phyloP scores from a whole-genome alignment of 2,113 vertebrate species.

The Poicephalus gulielmi region DNA sequence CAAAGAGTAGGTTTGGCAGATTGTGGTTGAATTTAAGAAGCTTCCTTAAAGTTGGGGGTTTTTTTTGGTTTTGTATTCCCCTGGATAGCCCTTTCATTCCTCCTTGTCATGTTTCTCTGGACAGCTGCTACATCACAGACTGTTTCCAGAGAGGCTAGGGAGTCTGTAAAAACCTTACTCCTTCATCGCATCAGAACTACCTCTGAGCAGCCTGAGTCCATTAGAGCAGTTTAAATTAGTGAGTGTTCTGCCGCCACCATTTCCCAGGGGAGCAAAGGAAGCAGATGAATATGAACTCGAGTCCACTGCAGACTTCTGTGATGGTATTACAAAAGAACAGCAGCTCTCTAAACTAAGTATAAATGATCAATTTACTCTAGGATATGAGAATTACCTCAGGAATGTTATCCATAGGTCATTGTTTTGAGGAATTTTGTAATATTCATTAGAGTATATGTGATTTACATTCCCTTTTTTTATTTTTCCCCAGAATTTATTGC shows the following conservation, averaged over 20 bases:
- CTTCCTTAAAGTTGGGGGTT: rapidly evolving
- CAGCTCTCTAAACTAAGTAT: background rate
- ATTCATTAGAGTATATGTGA: background rate
- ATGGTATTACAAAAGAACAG: background rate
- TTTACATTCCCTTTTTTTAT: background rate
- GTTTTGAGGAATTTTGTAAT: background rate
- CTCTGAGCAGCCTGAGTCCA: background rate
- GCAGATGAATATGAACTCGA: background rate
- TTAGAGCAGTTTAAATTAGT: background rate
- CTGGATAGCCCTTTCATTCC: background rate
- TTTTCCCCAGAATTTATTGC: background rate
- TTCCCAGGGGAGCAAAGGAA: background rate
- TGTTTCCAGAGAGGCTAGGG: background rate
- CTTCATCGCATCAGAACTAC: background rate
- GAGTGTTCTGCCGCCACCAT: background rate
- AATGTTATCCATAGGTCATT: background rate
- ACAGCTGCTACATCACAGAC: background rate
- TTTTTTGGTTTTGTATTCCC: background rate
- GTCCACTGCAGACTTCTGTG: background rate
- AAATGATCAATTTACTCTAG: background rate
- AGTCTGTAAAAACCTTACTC: background rate
- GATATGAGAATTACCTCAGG: background rate
- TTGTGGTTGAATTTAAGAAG: background rate
- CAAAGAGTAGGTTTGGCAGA: background rate
- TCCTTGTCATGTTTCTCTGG: background rate